Evolutionary conservation across 2,113 vertebrate genomes (phyloP).

Genomic region (Nothocercus julius): DNA sequence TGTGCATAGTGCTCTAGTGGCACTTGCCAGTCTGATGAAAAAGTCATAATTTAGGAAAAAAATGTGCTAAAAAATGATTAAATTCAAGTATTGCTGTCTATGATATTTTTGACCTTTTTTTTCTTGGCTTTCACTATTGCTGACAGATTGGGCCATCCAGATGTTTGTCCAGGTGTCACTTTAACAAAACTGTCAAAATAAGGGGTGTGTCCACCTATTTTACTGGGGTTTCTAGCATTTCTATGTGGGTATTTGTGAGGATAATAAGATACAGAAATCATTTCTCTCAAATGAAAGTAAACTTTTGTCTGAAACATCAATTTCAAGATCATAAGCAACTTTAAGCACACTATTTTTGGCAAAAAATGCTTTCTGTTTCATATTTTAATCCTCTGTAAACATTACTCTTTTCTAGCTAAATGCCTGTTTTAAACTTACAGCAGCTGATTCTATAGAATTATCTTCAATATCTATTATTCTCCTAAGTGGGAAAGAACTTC

Average conservation of each 20-base stretch:
- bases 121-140: slow-evolving; percentile 81
- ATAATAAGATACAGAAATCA: slow-evolving; percentile 72
- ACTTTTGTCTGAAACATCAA: slow-evolving; percentile 71
- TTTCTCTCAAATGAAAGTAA: slow-evolving; percentile 61
- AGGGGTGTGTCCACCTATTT: slow-evolving; percentile 75
- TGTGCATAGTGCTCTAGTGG: neutral
- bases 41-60: neutral
- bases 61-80: slow-evolving; percentile 11
- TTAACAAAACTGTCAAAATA: slow-evolving; percentile 79
- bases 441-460: slow-evolving; percentile 45
- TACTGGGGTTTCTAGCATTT: slow-evolving; percentile 69
- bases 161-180: slow-evolving; percentile 87
- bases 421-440: slow-evolving; percentile 63
- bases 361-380: slow-evolving; percentile 57
- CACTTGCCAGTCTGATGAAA: neutral
- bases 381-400: slow-evolving; percentile 70
- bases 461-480: slow-evolving; percentile 42
- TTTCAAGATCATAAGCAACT: neutral
- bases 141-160: slow-evolving; percentile 85
- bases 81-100: slow-evolving; percentile 62
- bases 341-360: slow-evolving; percentile 61
- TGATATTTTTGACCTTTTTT: slow-evolving; percentile 80
- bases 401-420: slow-evolving; percentile 61
- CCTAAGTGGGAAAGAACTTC: slow-evolving; percentile 51
- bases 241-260: slow-evolving; percentile 72